Percentiles rank a stretch among this genome's conserved stretches.
Conservation (phyloP, 2,797 vertebrate genomes). For the Ceyx erithaca region DNA sequence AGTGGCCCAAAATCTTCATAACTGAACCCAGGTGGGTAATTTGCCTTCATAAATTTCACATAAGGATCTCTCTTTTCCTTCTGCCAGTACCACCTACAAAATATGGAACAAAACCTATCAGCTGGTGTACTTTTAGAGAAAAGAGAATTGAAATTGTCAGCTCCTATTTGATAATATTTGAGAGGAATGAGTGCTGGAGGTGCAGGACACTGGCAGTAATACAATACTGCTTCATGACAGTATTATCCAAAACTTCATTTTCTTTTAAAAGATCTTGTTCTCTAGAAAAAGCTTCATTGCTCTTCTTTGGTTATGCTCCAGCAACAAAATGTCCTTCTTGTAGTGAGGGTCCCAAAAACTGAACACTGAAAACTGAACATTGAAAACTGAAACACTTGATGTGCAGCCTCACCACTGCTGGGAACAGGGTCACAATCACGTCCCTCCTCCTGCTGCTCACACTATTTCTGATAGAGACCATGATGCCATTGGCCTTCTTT, state of each 20-base stretch:
- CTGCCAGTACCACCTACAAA: conserved; percentile 92
- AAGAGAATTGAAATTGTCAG: background rate
- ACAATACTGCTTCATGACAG: background rate
- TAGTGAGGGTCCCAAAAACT: background rate
- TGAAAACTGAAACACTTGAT: background rate
- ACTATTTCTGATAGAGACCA: background rate
- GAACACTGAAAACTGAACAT: background rate
- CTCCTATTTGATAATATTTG: background rate
- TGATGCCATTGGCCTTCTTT: background rate
- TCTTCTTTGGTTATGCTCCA: too few relatives aligned
- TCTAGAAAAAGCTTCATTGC: too few relatives aligned
- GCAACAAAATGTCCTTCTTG: too few relatives aligned
- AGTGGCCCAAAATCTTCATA: conserved; percentile 91
- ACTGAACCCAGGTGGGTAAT: conserved; percentile 89
- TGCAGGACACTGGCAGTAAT: background rate
- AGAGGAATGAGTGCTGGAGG: background rate
- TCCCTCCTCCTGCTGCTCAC: background rate
- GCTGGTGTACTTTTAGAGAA: background rate
- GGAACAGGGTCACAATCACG: background rate
- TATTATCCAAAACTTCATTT: background rate
- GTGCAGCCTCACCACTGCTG: background rate
- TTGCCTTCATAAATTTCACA: conserved; percentile 89
- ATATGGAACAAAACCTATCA: background rate
- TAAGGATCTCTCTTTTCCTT: conserved; percentile 79
- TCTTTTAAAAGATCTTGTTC: background rate